These are phyloP conservation scores for Tuta absoluta DNA, from an alignment of 2,888 invertebrate genomes.

Conservation along the genomic window DNA sequence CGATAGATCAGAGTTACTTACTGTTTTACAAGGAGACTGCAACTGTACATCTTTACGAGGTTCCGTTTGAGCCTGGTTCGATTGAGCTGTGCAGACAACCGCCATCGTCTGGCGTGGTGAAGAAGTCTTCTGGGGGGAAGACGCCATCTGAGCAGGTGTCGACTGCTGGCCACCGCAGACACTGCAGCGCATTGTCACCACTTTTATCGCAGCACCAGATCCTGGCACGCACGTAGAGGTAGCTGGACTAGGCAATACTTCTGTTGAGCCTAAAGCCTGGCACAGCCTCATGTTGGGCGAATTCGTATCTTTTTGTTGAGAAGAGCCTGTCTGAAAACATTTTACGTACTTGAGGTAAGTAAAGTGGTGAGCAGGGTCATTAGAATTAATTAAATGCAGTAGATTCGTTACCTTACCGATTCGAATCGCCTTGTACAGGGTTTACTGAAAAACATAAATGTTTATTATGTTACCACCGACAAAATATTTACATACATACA, in stretches of 20 bases:
- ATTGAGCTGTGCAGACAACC: background rate
- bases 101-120: no score
- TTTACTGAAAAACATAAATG: background rate
- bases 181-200: background rate
- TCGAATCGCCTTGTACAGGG: background rate
- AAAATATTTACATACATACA: no score
- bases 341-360: no score
- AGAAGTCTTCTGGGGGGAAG: background rate
- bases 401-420: background rate
- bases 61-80: conserved; percentile 1
- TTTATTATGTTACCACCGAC: background rate
- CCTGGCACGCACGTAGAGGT: background rate
- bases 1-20: background rate
- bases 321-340: no score
- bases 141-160: background rate
- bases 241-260: background rate
- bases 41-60: background rate
- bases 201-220: background rate
- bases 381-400: no score
- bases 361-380: no score
- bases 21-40: background rate
- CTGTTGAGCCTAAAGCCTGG: background rate
- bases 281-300: no score
- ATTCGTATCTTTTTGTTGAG: no score
- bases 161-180: background rate